Percentiles rank a stretch among this genome's conserved stretches.
phyloP scores from a whole-genome alignment of 2,113 vertebrate genomes.

The Merops nubicus region DNA sequence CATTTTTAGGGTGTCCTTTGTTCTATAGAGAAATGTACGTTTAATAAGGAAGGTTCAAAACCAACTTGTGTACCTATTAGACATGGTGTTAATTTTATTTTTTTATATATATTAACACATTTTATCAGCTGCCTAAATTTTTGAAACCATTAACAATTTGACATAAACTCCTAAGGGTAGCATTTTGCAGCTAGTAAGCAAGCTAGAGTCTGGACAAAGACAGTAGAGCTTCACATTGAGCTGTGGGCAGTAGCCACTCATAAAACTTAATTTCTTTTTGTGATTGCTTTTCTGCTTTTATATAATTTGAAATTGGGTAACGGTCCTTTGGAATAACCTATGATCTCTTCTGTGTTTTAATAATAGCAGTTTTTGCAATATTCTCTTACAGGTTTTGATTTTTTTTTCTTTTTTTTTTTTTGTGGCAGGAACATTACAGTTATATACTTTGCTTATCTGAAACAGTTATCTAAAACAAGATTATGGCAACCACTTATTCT shows the following conservation, averaged over 20 bases:
- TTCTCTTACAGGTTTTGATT: background rate
- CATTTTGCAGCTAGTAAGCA: background rate
- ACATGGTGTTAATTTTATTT: background rate
- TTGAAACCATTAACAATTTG: background rate
- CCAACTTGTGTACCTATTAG: background rate
- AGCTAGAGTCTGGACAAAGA: background rate
- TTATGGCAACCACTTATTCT: constrained; percentile 13
- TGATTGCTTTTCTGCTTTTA: background rate
- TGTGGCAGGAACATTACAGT: background rate
- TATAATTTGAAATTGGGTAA: background rate
- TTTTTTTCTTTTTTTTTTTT: background rate
- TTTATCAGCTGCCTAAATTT: background rate
- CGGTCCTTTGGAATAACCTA: background rate
- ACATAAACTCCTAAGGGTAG: background rate
- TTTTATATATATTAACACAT: background rate
- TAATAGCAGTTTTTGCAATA: background rate
- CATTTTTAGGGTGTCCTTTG: background rate
- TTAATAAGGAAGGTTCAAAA: background rate
- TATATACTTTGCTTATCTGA: background rate
- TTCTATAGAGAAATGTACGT: background rate
- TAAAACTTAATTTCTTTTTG: background rate
- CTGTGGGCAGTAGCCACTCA: background rate
- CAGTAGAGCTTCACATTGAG: background rate
- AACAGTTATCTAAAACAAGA: background rate
- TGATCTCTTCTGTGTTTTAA: background rate